Evolutionary conservation across 2,113 vertebrate genomes (phyloP).

Genomic region (Scatophagus argus): DNA sequence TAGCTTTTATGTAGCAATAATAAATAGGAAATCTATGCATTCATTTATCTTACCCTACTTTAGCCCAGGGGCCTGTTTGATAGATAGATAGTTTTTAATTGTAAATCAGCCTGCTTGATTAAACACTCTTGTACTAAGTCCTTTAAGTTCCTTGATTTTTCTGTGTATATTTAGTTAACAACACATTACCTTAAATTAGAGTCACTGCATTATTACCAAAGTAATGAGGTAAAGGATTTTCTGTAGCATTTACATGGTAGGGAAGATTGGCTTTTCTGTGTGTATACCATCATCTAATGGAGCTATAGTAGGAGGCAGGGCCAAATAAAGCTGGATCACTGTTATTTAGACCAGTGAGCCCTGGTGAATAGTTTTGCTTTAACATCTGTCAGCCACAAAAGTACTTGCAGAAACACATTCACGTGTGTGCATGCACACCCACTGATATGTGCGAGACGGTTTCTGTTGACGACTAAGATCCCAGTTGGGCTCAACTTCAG

Average conservation of each 20-base stretch:
- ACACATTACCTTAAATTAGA: not conserved
- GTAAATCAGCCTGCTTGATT: not conserved
- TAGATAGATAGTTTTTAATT: too few species aligned
- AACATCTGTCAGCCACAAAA: not conserved
- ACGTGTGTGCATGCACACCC: not conserved
- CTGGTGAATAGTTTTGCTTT: not conserved
- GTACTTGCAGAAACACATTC: constrained; percentile 30
- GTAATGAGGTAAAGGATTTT: not conserved
- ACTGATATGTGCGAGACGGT: constrained; percentile 1
- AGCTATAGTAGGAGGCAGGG: not conserved
- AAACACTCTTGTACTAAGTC: not conserved
- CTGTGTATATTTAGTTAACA: too few species aligned
- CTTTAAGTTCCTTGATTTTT: too few species aligned
- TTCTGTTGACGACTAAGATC: not conserved
- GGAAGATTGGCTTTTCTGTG: not conserved
- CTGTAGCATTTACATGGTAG: not conserved
- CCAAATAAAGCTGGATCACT: too few species aligned
- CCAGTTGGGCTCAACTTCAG: not conserved
- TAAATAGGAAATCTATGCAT: too few species aligned
- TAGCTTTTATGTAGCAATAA: too few species aligned
- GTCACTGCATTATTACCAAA: not conserved
- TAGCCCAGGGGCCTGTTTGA: too few species aligned
- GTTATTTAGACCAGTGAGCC: not conserved
- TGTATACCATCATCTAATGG: constrained; percentile 9
- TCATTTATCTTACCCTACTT: too few species aligned